phyloP scores from a whole-genome alignment of 2,888 invertebrate genomes.

The Ceriagrion tenellum region DNA sequence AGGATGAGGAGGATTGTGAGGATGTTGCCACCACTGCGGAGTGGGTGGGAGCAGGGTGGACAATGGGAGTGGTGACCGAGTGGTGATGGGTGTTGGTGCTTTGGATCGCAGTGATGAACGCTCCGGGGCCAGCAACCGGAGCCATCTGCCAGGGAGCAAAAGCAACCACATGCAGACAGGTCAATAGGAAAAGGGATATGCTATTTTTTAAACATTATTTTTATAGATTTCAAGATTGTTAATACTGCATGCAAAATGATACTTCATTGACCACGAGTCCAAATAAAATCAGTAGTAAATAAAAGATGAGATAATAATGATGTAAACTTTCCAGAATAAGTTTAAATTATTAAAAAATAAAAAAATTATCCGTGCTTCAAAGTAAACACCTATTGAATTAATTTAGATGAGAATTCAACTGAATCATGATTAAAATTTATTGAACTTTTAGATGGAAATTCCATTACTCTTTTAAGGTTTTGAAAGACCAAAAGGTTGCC shows the following conservation, averaged over 20 bases:
- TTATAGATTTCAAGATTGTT: neutral
- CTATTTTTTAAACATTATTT: neutral
- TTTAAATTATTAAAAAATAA: neutral
- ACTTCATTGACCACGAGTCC: neutral
- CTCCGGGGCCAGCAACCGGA: constrained; percentile 68
- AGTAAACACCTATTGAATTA: constrained; percentile 44
- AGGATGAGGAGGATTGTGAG: neutral
- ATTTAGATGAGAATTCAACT: neutral
- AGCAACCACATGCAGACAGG: constrained; percentile 66
- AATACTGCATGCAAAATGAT: constrained; percentile 59
- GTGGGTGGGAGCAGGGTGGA: neutral
- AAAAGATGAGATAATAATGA: constrained; percentile 5
- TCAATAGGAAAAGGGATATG: constrained; percentile 59
- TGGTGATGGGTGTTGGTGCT: constrained; percentile 50
- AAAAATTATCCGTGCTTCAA: neutral
- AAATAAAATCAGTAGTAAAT: neutral
- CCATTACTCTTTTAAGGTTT: neutral
- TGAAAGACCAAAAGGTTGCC: neutral
- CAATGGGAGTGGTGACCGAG: neutral
- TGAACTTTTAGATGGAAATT: neutral
- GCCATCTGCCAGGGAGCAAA: constrained; percentile 66
- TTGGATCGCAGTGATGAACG: constrained; percentile 57
- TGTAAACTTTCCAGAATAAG: constrained; percentile 1
- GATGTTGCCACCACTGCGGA: neutral
- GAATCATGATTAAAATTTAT: neutral